phyloP scores from a whole-genome alignment of 1,140 invertebrate genomes.

The Chironomus tepperi region DNA sequence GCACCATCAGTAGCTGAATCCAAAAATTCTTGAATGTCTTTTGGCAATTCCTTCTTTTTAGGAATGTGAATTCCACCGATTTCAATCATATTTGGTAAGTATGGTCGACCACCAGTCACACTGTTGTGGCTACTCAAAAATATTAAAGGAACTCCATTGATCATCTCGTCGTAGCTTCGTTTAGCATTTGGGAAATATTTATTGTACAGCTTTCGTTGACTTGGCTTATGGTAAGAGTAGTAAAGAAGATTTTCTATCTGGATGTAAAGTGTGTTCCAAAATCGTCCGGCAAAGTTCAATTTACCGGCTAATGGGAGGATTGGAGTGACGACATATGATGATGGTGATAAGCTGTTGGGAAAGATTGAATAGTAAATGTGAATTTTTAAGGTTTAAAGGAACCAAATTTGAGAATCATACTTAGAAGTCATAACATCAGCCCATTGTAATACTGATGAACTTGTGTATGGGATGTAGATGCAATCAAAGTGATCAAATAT shows the following conservation, averaged over 20 bases:
- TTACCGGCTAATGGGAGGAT: constrained; percentile 39
- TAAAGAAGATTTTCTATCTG: constrained; percentile 26
- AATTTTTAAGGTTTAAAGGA: not conserved
- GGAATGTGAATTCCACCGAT: constrained; percentile 49
- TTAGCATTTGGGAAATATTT: constrained; percentile 26
- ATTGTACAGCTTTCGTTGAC: constrained; percentile 26
- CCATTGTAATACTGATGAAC: not conserved
- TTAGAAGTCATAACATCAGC: not conserved
- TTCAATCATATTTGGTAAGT: constrained; percentile 47
- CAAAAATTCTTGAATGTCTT: constrained; percentile 43
- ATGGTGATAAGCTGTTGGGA: constrained; percentile 34
- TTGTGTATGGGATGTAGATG: not conserved
- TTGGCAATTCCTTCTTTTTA: constrained; percentile 36
- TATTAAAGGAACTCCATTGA: constrained; percentile 38
- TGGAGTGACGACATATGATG: constrained; percentile 42
- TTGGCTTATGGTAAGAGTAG: constrained; percentile 27
- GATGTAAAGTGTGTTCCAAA: constrained; percentile 39
- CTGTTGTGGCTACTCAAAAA: constrained; percentile 37
- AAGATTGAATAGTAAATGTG: not conserved
- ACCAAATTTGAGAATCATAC: not conserved
- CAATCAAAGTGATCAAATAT: not conserved
- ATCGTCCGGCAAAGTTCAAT: constrained; percentile 36
- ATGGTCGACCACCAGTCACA: constrained; percentile 47
- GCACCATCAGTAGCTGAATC: constrained; percentile 47
- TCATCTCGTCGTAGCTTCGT: constrained; percentile 32